Base-by-base conservation (phyloP, 2,888 invertebrate species). In the Ennomos fuscantarius region DNA sequence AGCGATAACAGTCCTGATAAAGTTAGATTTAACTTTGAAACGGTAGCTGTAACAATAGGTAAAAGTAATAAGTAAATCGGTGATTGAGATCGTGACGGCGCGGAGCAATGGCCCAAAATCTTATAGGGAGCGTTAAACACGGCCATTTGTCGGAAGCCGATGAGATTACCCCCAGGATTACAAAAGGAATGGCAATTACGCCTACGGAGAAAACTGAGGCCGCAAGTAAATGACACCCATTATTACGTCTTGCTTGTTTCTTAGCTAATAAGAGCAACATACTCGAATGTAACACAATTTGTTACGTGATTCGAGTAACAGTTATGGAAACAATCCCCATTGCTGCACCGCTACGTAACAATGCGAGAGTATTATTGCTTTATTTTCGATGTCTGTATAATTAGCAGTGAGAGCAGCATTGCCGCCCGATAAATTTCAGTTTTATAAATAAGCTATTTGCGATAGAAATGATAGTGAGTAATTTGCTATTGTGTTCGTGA, bases 311-410 rank as follows among this genome's bases (percentile, higher is more conserved):
- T 68, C 73, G 62, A 72, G 72, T 72, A 71, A 74, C 74, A 75
- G 80, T 83, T 84, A 84, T 86, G 84, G 83, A 76, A 86, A 86
- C 86, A 86, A 80, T 79, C 69, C 65, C 63, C 73, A 82, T 57
- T 57, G 51, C 45, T 76, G 76, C 76, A 78, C 70, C 67, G 34
- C 54, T 72, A 72, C 73, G 74, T 75, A 80, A 82, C 73, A 74
- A 74, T 73, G 70, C 66, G 75, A 45, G 49, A 58, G 44, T 46
- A 41, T 74, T 84, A 81, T 79, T 78, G 74, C 76, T 80, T 79
- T 82, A 82, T 82, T 82, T 79, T 74, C 67, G 68, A 72, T 68
- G 64, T 66, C 69, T 70, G 69, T 80, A 78, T 79, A 78, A 83
- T 82, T 81, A 76, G 76, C 50, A 55, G 59, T 55, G 58, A 56